These are phyloP conservation scores for Polyommatus icarus DNA, from an alignment of 2,888 invertebrate species.

Conservation along the genomic window DNA sequence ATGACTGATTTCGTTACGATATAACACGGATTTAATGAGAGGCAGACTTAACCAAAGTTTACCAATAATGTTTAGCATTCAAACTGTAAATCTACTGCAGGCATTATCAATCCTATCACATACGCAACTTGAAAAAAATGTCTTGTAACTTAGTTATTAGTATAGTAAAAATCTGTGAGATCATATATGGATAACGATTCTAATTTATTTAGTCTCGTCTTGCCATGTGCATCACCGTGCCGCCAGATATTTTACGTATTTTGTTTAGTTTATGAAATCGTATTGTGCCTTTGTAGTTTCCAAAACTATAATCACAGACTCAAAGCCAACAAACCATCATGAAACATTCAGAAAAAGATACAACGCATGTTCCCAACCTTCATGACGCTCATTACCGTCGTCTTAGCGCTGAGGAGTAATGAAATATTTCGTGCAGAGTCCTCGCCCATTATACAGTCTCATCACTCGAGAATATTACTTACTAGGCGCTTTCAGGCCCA, in stretches of 20 bases:
- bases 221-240: too few relatives aligned
- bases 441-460: not conserved
- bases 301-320: not conserved
- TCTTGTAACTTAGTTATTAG: too few relatives aligned
- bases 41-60: not conserved
- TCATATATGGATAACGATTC: too few relatives aligned
- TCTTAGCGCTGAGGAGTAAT: not conserved
- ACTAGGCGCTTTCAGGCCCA: constrained; percentile 33
- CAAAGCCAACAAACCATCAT: not conserved
- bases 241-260: too few relatives aligned
- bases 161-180: too few relatives aligned
- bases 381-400: not conserved
- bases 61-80: too few relatives aligned
- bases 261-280: too few relatives aligned
- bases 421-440: constrained; percentile 8
- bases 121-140: too few relatives aligned
- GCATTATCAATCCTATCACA: not conserved
- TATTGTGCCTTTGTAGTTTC: not conserved
- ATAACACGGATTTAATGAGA: not conserved
- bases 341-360: not conserved
- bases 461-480: constrained; percentile 38
- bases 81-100: too few relatives aligned
- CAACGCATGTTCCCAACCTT: not conserved
- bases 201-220: too few relatives aligned
- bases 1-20: not conserved